Conservation (phyloP, 2,113 vertebrate species). For the Mustela nigripes region DNA sequence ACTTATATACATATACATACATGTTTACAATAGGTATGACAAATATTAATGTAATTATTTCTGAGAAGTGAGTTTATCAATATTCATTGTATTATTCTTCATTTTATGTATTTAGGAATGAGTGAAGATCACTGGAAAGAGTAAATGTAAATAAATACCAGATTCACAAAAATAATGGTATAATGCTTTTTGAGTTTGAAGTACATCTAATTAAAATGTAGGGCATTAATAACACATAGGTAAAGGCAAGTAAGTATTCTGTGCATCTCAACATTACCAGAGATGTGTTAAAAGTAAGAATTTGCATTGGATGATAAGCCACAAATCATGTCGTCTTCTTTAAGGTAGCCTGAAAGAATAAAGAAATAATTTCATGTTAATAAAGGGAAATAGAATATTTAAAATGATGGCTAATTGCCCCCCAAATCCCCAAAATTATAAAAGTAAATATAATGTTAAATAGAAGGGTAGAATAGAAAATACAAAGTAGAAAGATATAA, state of each 20-base stretch:
- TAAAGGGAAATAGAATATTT: neutral
- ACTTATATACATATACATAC: neutral
- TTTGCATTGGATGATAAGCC: neutral
- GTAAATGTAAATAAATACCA: neutral
- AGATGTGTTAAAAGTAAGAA: neutral
- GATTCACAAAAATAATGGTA: neutral
- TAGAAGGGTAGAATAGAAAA: neutral
- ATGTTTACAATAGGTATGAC: neutral
- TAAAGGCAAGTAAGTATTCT: neutral
- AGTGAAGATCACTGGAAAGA: neutral
- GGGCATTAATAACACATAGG: neutral
- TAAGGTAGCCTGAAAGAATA: neutral
- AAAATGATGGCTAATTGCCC: neutral
- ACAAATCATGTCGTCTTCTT: neutral
- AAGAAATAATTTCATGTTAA: neutral
- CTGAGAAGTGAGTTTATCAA: constrained; percentile 22
- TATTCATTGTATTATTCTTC: neutral
- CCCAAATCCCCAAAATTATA: neutral
- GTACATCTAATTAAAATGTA: neutral
- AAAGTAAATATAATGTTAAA: neutral
- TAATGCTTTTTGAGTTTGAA: neutral
- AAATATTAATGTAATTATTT: neutral
- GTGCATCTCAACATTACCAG: neutral
- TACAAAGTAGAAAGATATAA: neutral
- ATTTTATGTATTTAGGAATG: neutral